These are phyloP conservation scores for Megaptera novaeangliae DNA, from an alignment of 2,113 vertebrate species.

Conservation along the genomic window DNA sequence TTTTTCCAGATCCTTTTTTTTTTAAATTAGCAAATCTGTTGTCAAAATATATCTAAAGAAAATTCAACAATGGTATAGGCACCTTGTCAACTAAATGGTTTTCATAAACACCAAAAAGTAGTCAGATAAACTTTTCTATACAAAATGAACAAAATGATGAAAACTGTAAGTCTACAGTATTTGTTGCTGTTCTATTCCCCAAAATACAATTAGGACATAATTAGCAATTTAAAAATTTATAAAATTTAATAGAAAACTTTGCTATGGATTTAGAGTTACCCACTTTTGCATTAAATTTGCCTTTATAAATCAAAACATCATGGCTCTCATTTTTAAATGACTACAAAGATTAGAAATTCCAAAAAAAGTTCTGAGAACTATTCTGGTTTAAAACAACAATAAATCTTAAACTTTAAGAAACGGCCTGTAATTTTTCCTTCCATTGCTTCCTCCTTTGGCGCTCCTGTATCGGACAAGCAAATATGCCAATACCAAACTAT, in stretches of 20 bases:
- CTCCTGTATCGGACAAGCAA: constrained; percentile 54
- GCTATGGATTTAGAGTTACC: constrained; percentile 63
- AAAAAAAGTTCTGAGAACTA: constrained; percentile 66
- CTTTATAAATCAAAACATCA: constrained; percentile 58
- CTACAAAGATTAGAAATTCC: constrained; percentile 43
- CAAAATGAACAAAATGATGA: constrained; percentile 40
- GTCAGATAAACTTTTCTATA: constrained; percentile 45
- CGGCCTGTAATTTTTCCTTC: neutral
- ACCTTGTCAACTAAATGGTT: constrained; percentile 74
- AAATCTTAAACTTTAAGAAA: constrained; percentile 52
- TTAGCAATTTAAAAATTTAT: constrained; percentile 60
- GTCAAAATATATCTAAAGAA: constrained; percentile 70
- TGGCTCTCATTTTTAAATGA: constrained; percentile 58
- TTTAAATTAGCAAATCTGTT: constrained; percentile 49
- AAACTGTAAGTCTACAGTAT: constrained; percentile 63
- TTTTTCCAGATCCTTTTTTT: constrained; percentile 53
- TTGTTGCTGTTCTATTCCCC: constrained; percentile 51
- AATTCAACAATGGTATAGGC: constrained; percentile 75
- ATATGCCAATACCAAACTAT: constrained; percentile 29
- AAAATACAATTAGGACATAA: constrained; percentile 69
- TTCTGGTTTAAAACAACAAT: constrained; percentile 49
- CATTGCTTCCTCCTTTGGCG: constrained; percentile 57
- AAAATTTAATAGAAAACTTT: constrained; percentile 68
- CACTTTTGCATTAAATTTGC: constrained; percentile 61
- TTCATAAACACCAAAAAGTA: constrained; percentile 67